Evolutionary conservation across 2,797 vertebrate species (phyloP).

Genomic region (Cossypha niveicapilla): DNA sequence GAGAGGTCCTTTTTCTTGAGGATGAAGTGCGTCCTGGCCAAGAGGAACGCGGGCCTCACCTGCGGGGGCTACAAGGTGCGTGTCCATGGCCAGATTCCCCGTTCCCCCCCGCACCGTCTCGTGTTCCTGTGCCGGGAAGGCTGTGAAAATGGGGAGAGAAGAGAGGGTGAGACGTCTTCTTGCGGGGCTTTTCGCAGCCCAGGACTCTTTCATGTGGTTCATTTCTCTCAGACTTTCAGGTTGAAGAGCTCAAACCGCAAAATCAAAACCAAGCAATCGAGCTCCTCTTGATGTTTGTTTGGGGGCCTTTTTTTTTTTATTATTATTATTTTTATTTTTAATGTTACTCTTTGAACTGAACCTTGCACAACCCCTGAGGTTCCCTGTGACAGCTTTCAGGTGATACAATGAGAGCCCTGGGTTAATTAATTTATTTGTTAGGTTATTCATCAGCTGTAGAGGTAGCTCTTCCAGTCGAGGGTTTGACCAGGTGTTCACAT

Average conservation of each 20-base stretch:
- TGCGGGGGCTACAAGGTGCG: slow-evolving; percentile 96
- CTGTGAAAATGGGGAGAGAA: neutral
- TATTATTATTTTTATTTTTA: neutral
- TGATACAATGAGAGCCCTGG: neutral
- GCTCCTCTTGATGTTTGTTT: neutral
- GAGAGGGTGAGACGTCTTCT: neutral
- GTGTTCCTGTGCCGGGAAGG: neutral
- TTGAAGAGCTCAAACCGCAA: neutral
- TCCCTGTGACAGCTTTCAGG: neutral
- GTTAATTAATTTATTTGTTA: neutral
- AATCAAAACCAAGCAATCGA: neutral
- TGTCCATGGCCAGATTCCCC: neutral
- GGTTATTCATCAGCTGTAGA: neutral
- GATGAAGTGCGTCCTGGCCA: slow-evolving; percentile 97
- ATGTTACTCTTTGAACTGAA: neutral
- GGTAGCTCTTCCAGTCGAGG: neutral
- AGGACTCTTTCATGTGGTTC: neutral
- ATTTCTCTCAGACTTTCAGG: neutral
- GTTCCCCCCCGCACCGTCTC: accelerated
- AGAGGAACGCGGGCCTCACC: slow-evolving; percentile 94
- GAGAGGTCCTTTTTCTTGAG: slow-evolving; percentile 95
- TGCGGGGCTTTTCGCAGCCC: neutral
- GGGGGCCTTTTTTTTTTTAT: accelerated
- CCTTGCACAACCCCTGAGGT: neutral
- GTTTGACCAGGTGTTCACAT: neutral